Conservation (phyloP, 2,113 vertebrate species). For the Hassar affinis region DNA sequence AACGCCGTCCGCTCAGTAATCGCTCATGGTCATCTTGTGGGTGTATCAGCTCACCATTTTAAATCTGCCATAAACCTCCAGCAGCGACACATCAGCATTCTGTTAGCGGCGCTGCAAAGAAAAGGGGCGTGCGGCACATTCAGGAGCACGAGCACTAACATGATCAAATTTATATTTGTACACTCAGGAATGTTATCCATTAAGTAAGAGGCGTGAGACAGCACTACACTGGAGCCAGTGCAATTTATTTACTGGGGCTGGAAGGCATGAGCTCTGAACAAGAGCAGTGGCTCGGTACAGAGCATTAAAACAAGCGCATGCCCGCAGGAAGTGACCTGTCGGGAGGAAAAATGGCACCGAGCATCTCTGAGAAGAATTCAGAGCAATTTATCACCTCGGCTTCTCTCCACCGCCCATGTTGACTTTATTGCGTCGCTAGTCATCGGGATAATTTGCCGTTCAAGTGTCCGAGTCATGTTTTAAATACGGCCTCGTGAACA, state of each 20-base stretch:
- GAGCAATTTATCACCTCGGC: constrained; percentile 36
- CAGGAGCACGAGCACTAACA: constrained; percentile 2
- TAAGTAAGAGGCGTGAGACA: constrained; percentile 13
- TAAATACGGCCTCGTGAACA: constrained; percentile 32
- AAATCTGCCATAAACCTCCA: not conserved
- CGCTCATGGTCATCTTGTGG: not conserved
- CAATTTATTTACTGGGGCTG: constrained; percentile 64
- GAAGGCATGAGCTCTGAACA: constrained; percentile 59
- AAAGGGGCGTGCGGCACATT: not conserved
- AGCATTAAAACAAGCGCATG: constrained; percentile 67
- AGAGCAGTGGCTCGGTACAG: constrained; percentile 65
- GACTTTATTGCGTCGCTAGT: constrained; percentile 29
- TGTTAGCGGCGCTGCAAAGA: not conserved
- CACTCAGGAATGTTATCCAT: constrained; percentile 19
- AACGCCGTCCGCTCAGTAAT: no score
- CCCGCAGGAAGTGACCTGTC: constrained; percentile 62
- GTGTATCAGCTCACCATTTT: not conserved
- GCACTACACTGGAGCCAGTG: not conserved
- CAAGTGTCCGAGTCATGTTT: constrained; percentile 2
- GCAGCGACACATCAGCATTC: not conserved
- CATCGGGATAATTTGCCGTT: constrained; percentile 21
- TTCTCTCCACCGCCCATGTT: constrained; percentile 21
- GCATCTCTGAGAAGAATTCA: constrained; percentile 33
- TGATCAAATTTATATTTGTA: constrained; percentile 9
- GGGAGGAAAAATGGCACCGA: constrained; percentile 58